Base-by-base conservation (phyloP, 2,113 vertebrate genomes). In the Todiramphus chloris region DNA sequence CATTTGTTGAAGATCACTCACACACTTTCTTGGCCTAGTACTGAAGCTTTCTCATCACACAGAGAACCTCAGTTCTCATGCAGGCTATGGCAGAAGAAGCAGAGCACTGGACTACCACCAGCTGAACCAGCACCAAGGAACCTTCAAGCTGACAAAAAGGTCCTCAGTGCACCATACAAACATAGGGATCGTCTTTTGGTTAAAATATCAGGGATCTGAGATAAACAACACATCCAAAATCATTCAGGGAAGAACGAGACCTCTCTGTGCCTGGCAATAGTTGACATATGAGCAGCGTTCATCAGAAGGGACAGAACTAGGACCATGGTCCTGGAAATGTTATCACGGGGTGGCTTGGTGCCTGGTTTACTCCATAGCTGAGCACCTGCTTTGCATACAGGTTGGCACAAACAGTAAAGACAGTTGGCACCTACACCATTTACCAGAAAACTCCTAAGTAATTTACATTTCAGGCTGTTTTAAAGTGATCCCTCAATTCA, bases 211-310 rank as follows among this genome's bases (percentile, higher is more conserved):
- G n/a, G 13, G 25, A 50, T 27, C 21, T 56, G n/a, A 76, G 48
- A 23, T 43, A 35, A 79, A 23, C 43, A 64, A 76, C 7, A 43
- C 31, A 28, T 50, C 41, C 41, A 58, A 25, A 44, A 46, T n/a
- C 17, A 74, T 19, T 25, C 43, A 11, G 12, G 25, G 50, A 27
- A 35, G 39, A 76, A 13, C 9, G 48, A 28, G 18, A 16, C 14
- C 28, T 68, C 33, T 53, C 19, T 64, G 0, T 59, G n/a, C 25
- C 75, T 75, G 83, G 31, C 62, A 95, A 59, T 7, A 37, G 2
- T 2, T 12, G 18, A 21, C 3, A 1, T 2, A 9, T 6, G 21
- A 76, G 23, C 0, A 1, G 53, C 0, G 0, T 35, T 73, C 27
- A 24, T 43, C 43, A 60, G 19, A 68, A n/a, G 14, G 4, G 25